Conservation (phyloP, 2,797 vertebrate species). For the Sardinella longiceps region DNA sequence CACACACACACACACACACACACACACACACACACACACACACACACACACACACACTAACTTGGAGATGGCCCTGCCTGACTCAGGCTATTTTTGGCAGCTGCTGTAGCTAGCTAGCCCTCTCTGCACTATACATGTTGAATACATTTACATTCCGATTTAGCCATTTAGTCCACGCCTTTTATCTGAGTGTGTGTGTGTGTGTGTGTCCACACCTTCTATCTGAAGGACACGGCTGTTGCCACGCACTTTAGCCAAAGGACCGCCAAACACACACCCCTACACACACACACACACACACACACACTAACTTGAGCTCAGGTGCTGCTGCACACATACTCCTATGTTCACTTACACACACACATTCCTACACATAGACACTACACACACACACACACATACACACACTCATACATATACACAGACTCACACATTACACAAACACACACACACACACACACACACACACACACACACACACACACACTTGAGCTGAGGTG, state of each 20-base stretch:
- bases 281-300: background rate
- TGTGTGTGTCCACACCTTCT: too few species aligned
- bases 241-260: too few species aligned
- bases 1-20: too few species aligned
- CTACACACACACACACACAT: background rate
- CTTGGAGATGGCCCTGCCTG: too few species aligned
- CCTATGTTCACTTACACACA: too few species aligned
- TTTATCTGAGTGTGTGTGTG: background rate
- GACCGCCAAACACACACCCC: background rate
- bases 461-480: too few species aligned
- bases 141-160: background rate
- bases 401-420: background rate
- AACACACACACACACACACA: background rate
- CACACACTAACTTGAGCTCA: background rate
- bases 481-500: background rate
- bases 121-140: background rate
- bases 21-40: too few species aligned
- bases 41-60: too few species aligned
- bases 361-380: too few species aligned
- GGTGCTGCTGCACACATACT: too few species aligned
- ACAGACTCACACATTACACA: too few species aligned
- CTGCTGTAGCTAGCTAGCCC: background rate
- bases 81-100: background rate
- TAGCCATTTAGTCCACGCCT: background rate
- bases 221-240: too few species aligned